These are phyloP conservation scores for Agonopterix heracliana DNA, from an alignment of 2,888 invertebrate species.

Conservation along the genomic window DNA sequence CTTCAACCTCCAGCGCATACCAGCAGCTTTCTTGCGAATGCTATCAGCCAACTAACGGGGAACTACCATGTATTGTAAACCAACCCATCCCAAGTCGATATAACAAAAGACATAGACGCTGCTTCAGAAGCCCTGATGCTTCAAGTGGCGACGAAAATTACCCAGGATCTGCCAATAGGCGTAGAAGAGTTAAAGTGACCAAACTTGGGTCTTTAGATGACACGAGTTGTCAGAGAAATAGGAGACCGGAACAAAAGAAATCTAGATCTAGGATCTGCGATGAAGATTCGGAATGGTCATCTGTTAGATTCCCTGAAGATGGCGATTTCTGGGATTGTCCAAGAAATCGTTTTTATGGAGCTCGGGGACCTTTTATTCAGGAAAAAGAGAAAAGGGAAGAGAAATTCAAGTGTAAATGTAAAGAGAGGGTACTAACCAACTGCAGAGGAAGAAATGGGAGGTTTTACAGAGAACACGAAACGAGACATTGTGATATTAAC, in stretches of 20 bases:
- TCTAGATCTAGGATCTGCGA: constrained; percentile 1
- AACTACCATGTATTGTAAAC: no score
- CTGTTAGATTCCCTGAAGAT: constrained; percentile 12
- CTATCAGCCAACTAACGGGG: neutral
- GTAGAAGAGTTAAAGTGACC: neutral
- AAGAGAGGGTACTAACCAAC: constrained; percentile 12
- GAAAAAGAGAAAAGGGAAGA: constrained; percentile 17
- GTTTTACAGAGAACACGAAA: no score
- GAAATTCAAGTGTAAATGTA: constrained; percentile 19
- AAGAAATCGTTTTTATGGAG: neutral
- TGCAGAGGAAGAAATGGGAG: constrained; percentile 6
- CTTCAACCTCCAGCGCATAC: neutral
- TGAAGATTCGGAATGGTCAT: constrained; percentile 9
- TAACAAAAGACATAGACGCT: neutral
- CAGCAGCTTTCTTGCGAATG: neutral
- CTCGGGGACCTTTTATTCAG: constrained; percentile 8
- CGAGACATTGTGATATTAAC: no score
- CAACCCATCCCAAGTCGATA: no score
- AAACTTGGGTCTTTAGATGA: neutral
- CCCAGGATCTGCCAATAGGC: neutral
- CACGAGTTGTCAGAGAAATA: neutral
- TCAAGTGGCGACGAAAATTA: neutral
- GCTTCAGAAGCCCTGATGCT: neutral
- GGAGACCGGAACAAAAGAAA: neutral
- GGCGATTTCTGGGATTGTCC: constrained; percentile 16